Evolutionary conservation across 2,888 invertebrate genomes (phyloP), one percentile per base, ranked within the genome.

Genomic region (Crepidodera aurea): DNA sequence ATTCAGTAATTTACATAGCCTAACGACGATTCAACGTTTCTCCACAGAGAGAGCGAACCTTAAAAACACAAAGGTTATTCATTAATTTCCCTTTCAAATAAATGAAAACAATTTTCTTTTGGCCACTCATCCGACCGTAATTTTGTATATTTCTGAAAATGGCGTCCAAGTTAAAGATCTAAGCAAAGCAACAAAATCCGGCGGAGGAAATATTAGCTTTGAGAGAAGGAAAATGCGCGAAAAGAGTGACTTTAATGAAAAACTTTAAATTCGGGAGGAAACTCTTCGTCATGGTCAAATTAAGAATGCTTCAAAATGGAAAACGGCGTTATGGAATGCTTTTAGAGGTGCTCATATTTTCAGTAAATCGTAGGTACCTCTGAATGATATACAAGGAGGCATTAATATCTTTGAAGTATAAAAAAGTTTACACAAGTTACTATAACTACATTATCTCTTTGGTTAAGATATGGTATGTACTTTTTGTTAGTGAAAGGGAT

Each of bases 41-140:
- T 22, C n/a, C 51, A 22, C 27, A 12, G 15, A 22, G 22, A 37
- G 10, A n/a, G n/a, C n/a, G n/a, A n/a, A n/a, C 37, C 12, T 37
- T 22, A 25, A n/a, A 39, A 51, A 51, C 51, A 51, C 51, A 51
- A 51, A 51, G 25, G 51, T 51, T 51, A 51, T 51, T 39, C 39
- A 51, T 51, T 51, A 51, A 51, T 39, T 51, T 51, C 39, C 51
- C 51, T 39, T 39, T 39, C 51, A 39, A 51, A 51, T 51, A 51
- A 51, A 51, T 51, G 51, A 39, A 39, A 51, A 51, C 39, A 51
- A 51, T 51, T 51, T 51, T 16, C 37, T 25, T 25, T 51, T 6
- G n/a, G 39, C 51, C 32, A 22, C 25, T 51, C 15, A 51, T 19
- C 12, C 37, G 39, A 29, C 25, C 15, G 39, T 39, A 51, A 51